Conservation (phyloP, 2,888 invertebrate species). For the Alloscopus bannaensis region DNA sequence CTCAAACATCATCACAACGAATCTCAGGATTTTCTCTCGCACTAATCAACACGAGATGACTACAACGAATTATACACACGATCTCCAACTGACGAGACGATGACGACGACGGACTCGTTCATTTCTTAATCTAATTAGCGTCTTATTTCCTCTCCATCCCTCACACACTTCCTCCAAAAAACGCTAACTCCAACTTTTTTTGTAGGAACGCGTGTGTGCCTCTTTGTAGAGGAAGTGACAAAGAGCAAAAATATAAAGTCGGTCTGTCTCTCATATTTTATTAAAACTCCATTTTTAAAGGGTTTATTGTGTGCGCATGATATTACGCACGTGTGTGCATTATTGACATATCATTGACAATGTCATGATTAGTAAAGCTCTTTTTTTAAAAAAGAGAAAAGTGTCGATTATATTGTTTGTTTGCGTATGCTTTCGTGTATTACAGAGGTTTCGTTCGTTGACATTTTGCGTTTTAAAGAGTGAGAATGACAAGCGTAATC, state of each 20-base stretch:
- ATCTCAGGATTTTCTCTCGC: no score
- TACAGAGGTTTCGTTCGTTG: no score
- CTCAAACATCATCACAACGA: neutral
- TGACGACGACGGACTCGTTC: neutral
- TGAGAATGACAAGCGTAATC: no score
- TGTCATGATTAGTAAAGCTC: neutral
- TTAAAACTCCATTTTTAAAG: no score
- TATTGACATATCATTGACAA: slow-evolving; percentile 23
- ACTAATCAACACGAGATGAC: neutral
- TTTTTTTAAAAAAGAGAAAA: no score
- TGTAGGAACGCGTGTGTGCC: neutral
- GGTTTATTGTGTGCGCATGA: no score
- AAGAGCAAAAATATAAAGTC: slow-evolving; percentile 10
- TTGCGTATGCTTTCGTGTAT: no score
- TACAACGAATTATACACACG: no score
- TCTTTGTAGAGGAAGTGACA: slow-evolving; percentile 10
- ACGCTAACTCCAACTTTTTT: neutral
- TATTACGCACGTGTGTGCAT: neutral
- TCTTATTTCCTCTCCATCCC: slow-evolving; percentile 11
- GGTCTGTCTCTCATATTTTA: no score
- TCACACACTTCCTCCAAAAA: neutral
- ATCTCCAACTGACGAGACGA: neutral
- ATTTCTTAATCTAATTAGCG: slow-evolving; percentile 23
- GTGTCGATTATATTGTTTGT: no score
- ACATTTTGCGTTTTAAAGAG: no score